Conservation (phyloP, 2,797 vertebrate genomes). For the Channallabes apus region DNA sequence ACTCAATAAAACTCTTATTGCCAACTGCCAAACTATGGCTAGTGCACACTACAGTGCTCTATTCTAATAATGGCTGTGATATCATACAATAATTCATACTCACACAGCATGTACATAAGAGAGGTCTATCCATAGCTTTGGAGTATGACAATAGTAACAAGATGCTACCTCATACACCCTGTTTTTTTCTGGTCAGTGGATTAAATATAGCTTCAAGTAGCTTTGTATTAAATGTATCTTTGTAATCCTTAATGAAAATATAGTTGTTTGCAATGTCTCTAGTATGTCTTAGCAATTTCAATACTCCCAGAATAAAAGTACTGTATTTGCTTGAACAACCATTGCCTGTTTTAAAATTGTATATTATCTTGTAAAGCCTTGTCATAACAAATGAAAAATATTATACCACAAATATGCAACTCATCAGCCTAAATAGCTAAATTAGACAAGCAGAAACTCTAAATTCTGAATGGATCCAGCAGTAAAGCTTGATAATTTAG, state of each 20-base stretch:
- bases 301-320: neutral
- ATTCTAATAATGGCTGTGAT: neutral
- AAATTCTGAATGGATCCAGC: neutral
- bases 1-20: neutral
- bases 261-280: neutral
- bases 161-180: neutral
- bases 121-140: neutral
- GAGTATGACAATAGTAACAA: slow-evolving; percentile 4
- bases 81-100: neutral
- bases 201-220: neutral
- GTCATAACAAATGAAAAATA: neutral
- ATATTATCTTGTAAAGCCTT: neutral
- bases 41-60: neutral
- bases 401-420: neutral
- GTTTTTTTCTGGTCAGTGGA: neutral
- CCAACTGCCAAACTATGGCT: neutral
- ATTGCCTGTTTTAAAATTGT: neutral
- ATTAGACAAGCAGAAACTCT: neutral
- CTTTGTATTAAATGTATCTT: neutral
- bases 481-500: slow-evolving; percentile 1
- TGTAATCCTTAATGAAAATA: neutral
- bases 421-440: slow-evolving; percentile 4
- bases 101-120: neutral
- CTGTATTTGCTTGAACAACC: neutral
- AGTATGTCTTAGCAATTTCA: neutral